Evolutionary conservation across 2,888 invertebrate species (phyloP).

Genomic region (Chymomyza caudatula): DNA sequence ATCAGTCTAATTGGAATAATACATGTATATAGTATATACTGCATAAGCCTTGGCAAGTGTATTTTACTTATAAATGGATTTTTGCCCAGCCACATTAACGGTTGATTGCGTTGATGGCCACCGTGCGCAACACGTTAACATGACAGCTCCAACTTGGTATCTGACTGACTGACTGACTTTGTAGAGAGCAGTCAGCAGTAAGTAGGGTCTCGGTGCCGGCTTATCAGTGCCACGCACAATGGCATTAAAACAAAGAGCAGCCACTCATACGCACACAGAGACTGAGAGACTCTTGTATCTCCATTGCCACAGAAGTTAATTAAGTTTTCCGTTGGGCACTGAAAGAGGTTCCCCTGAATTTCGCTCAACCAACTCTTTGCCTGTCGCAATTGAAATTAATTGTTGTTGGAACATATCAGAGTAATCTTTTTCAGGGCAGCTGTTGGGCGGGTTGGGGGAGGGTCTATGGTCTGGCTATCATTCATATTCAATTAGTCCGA

Average conservation of each 20-base stretch:
- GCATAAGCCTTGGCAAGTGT: neutral
- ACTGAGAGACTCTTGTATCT: neutral
- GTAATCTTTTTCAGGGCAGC: constrained; percentile 9
- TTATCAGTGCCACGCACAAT: constrained; percentile 44
- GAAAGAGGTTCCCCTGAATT: constrained; percentile 20
- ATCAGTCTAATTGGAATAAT: neutral
- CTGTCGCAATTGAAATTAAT: constrained; percentile 59
- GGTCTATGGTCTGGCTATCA: constrained; percentile 12
- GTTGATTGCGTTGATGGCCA: constrained; percentile 4
- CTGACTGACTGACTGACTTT: constrained; percentile 31
- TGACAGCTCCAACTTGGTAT: constrained; percentile 53
- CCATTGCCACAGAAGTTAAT: constrained; percentile 39
- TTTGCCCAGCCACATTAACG: constrained; percentile 70
- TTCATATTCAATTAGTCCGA: constrained; percentile 37
- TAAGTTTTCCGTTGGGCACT: constrained; percentile 51
- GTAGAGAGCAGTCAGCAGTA: neutral
- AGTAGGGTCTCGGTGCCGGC: neutral
- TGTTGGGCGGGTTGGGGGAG: neutral
- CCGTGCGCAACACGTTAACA: constrained; percentile 36
- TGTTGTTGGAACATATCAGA: constrained; percentile 41
- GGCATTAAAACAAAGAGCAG: constrained; percentile 16
- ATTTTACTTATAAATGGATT: constrained; percentile 69
- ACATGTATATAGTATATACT: neutral
- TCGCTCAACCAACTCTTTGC: constrained; percentile 5
- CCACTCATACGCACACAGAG: neutral